phyloP scores from a whole-genome alignment of 2,888 invertebrate genomes.

The Rhabditophanes sp. region DNA sequence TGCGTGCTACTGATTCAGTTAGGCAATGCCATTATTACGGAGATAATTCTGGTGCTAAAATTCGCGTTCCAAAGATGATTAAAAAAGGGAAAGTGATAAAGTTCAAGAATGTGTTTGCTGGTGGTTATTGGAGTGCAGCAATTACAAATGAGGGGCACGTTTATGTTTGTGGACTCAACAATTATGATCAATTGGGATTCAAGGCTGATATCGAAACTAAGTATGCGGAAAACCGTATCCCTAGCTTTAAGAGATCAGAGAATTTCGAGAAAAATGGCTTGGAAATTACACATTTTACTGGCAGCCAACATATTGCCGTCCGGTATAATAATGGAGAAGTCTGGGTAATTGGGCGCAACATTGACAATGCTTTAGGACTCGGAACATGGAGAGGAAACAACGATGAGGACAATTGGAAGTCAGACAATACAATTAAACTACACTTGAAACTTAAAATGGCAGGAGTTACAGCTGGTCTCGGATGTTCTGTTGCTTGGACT shows the following conservation, averaged over 20 bases:
- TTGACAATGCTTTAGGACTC: slow-evolving; percentile 37
- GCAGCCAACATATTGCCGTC: slow-evolving; percentile 59
- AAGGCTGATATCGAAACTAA: too few species aligned
- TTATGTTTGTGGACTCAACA: slow-evolving; percentile 58
- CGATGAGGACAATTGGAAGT: slow-evolving; percentile 36
- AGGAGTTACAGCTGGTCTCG: slow-evolving; percentile 33
- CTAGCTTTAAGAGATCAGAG: too few species aligned
- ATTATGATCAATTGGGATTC: slow-evolving; percentile 82
- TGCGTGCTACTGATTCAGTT: too few species aligned
- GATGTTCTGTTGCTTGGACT: slow-evolving; percentile 66
- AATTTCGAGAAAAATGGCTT: too few species aligned
- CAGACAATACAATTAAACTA: slow-evolving; percentile 21
- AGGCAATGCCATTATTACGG: too few species aligned
- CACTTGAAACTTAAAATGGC: slow-evolving; percentile 18
- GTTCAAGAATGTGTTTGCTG: slow-evolving; percentile 72
- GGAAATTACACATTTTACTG: slow-evolving; percentile 55
- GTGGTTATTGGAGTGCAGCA: slow-evolving; percentile 80
- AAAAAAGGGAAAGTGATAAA: slow-evolving; percentile 36
- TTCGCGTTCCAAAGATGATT: slow-evolving; percentile 8
- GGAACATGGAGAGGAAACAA: slow-evolving; percentile 39
- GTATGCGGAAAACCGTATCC: too few species aligned
- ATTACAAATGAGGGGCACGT: slow-evolving; percentile 66
- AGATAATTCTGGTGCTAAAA: too few species aligned
- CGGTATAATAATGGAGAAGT: slow-evolving; percentile 23
- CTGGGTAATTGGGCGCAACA: slow-evolving; percentile 36